Conservation (phyloP, 2,113 vertebrate species). For the Sula dactylatra region DNA sequence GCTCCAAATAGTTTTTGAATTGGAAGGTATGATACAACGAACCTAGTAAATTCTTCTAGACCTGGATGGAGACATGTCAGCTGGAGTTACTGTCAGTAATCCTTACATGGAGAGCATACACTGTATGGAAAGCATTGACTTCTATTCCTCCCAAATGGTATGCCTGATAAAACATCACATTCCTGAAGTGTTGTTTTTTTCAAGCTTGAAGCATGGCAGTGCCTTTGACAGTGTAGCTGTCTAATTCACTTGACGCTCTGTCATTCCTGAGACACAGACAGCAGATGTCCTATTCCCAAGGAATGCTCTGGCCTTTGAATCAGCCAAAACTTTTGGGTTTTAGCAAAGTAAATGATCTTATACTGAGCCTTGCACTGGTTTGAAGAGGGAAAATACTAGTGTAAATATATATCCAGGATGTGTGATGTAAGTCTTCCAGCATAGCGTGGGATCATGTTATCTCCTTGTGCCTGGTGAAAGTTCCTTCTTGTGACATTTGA, state of each 20-base stretch:
- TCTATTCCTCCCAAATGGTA: neutral
- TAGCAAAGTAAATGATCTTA: neutral
- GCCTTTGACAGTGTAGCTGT: neutral
- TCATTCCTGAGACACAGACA: neutral
- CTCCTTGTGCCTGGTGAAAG: neutral
- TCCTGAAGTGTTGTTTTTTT: neutral
- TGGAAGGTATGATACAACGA: neutral
- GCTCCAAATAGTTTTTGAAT: neutral
- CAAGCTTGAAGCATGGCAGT: neutral
- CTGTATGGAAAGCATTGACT: neutral
- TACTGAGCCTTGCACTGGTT: neutral
- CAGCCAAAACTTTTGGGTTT: neutral
- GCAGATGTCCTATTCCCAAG: neutral
- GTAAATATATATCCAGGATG: neutral
- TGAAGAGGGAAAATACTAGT: neutral
- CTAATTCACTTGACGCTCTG: constrained; percentile 3
- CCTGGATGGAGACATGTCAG: neutral
- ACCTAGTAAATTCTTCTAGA: neutral
- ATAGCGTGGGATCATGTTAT: fast-evolving
- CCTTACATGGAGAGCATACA: neutral
- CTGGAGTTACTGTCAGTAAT: neutral
- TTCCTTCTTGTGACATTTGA: neutral
- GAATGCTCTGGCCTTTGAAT: neutral
- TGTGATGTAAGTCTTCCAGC: neutral
- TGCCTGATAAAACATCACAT: neutral